Evolutionary conservation across 2,888 invertebrate genomes (phyloP).

Genomic region (Bimastos eiseni): DNA sequence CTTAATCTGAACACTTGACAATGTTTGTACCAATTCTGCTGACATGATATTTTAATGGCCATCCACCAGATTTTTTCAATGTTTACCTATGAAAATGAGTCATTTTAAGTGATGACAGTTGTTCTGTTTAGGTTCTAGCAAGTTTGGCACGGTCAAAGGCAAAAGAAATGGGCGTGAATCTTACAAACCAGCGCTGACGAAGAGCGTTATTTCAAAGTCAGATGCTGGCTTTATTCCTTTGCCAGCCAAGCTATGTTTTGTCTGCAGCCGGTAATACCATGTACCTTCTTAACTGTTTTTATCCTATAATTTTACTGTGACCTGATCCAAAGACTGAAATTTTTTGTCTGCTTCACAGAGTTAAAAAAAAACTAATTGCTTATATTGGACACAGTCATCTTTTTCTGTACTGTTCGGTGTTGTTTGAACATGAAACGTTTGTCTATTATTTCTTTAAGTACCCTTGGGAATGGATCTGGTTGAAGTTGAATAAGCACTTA

Average conservation of each 20-base stretch:
- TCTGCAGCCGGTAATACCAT: constrained; percentile 69
- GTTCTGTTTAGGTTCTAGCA: constrained; percentile 57
- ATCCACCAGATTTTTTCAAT: no score
- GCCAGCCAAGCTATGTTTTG: constrained; percentile 82
- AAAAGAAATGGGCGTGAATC: constrained; percentile 20
- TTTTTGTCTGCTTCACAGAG: no score
- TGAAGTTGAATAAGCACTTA: no score
- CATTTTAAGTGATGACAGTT: background rate
- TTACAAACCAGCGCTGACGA: background rate
- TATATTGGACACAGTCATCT: background rate
- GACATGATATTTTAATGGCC: no score
- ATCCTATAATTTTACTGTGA: background rate
- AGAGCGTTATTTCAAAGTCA: constrained; percentile 59
- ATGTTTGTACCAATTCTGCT: no score
- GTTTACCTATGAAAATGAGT: no score
- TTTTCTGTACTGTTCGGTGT: background rate
- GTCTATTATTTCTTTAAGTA: background rate
- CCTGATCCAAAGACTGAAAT: background rate
- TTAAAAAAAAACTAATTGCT: no score
- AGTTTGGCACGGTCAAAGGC: constrained; percentile 35
- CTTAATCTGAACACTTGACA: no score
- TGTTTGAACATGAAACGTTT: background rate
- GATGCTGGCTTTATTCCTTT: constrained; percentile 77
- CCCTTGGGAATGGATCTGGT: background rate
- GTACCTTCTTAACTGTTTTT: constrained; percentile 19